These are phyloP conservation scores for Callyntrura guangdongensis DNA, from an alignment of 2,888 invertebrate species.

Conservation along the genomic window DNA sequence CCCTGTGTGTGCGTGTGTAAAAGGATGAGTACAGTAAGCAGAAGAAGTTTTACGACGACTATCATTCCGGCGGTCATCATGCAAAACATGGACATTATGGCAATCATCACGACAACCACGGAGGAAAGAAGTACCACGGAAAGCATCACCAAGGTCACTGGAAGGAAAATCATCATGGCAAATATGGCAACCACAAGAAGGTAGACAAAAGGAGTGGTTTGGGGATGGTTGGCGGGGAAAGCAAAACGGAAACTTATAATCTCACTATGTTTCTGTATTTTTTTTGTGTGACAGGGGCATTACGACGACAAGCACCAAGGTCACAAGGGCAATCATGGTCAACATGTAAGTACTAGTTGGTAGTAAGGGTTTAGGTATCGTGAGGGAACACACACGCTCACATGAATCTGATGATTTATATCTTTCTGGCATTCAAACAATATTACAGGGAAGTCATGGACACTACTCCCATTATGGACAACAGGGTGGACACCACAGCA, in stretches of 20 bases:
- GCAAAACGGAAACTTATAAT: background rate
- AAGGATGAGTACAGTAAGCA: constrained; percentile 85
- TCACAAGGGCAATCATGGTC: constrained; percentile 83
- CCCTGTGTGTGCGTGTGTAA: constrained; percentile 9
- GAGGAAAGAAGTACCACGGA: constrained; percentile 85
- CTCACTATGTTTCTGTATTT: background rate
- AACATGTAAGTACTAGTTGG: constrained; percentile 77
- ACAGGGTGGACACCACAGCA: constrained; percentile 81
- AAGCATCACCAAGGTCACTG: constrained; percentile 84
- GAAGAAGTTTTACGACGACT: constrained; percentile 85
- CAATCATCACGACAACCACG: constrained; percentile 83
- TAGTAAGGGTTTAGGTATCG: background rate
- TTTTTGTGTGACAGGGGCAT: constrained; percentile 78
- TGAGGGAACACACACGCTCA: background rate
- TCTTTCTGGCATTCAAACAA: background rate
- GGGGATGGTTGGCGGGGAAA: background rate
- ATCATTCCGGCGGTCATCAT: constrained; percentile 84
- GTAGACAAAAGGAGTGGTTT: constrained; percentile 38
- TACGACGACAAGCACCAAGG: constrained; percentile 84
- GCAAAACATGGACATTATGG: constrained; percentile 84
- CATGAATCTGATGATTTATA: background rate
- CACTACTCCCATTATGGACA: constrained; percentile 82
- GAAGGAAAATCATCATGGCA: constrained; percentile 81
- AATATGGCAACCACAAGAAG: constrained; percentile 84
- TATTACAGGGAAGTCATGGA: constrained; percentile 82